Evolutionary conservation across 2,113 vertebrate species (phyloP).

Genomic region (Emydura subglobosa): DNA sequence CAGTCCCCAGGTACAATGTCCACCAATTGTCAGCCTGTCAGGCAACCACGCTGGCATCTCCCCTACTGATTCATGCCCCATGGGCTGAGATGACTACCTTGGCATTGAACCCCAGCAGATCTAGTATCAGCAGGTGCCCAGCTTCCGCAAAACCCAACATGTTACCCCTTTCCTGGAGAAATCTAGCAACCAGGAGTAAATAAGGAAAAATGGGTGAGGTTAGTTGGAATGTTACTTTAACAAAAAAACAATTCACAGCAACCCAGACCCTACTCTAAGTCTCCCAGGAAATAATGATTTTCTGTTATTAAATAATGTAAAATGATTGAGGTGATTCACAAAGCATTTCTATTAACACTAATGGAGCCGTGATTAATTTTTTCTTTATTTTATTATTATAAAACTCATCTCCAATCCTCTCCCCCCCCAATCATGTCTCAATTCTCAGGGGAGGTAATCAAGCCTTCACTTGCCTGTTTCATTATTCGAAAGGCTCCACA

Average conservation of each 20-base stretch:
- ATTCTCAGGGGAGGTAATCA: conserved; percentile 74
- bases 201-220: not conserved
- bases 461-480: conserved; percentile 69
- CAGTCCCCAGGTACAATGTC: not conserved
- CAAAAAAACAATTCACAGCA: not conserved
- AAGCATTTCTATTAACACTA: conserved; percentile 72
- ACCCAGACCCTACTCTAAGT: conserved; percentile 2
- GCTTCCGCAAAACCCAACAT: not conserved
- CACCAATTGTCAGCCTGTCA: not conserved
- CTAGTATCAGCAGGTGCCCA: not conserved
- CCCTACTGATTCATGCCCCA: not conserved
- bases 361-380: conserved; percentile 71
- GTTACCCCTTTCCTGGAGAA: not conserved
- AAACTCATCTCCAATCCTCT: conserved; percentile 32
- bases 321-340: conserved; percentile 71
- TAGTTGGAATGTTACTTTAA: not conserved
- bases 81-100: not conserved
- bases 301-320: conserved; percentile 74
- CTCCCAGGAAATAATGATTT: conserved; percentile 68
- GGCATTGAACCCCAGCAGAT: not conserved
- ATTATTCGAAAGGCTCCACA: conserved; percentile 68
- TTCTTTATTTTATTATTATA: conserved; percentile 65
- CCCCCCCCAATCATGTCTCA: conserved; percentile 49
- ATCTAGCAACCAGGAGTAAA: not conserved
- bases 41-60: not conserved